phyloP scores from a whole-genome alignment of 2,113 vertebrate genomes.

The Spea bombifrons region DNA sequence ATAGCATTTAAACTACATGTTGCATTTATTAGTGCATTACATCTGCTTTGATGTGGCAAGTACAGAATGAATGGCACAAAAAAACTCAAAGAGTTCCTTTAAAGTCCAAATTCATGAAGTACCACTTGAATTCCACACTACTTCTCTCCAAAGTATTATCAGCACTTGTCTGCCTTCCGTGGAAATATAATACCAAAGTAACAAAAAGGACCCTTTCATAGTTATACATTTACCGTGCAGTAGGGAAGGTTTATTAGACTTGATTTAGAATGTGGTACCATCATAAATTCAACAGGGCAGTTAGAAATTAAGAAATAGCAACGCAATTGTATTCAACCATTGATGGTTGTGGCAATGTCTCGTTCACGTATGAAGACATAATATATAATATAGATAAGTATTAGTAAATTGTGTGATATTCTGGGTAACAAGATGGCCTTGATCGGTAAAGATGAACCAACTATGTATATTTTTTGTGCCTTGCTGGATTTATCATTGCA shows the following conservation, averaged over 20 bases:
- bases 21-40: conserved; percentile 69
- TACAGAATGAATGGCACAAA: conserved; percentile 44
- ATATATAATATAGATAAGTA: no score
- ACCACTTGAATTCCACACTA: not conserved
- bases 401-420: no score
- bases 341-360: no score
- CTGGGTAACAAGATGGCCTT: no score
- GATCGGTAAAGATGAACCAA: no score
- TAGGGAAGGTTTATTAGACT: not conserved
- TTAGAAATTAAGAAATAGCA: not conserved
- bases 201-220: not conserved
- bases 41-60: conserved; percentile 56
- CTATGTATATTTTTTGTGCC: no score
- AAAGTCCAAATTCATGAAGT: not conserved
- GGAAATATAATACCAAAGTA: not conserved
- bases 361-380: no score
- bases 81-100: not conserved
- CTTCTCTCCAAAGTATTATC: not conserved
- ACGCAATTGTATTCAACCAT: no score
- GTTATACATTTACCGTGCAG: not conserved
- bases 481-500: no score
- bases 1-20: conserved; percentile 68
- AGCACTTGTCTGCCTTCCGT: not conserved
- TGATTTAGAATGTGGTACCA: not conserved
- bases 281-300: not conserved